These are phyloP conservation scores for Sula dactylatra DNA, from an alignment of 2,113 vertebrate species.

Conservation along the genomic window DNA sequence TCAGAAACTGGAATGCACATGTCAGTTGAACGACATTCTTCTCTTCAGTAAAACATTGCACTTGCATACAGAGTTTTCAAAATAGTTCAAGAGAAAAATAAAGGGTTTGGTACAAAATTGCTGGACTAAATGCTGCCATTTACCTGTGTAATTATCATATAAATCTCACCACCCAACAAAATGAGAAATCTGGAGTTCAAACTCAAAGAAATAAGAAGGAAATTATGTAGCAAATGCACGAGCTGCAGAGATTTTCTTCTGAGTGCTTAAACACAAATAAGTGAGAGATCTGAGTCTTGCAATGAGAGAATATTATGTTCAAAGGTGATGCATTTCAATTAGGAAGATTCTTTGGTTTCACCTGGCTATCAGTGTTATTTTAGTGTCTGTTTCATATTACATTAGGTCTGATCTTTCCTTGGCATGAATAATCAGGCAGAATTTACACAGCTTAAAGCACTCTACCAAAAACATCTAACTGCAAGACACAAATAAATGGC, in stretches of 20 bases:
- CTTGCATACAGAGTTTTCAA: background rate
- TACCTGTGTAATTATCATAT: background rate
- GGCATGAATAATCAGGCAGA: conserved; percentile 3
- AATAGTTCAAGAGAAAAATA: background rate
- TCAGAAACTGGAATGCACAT: background rate
- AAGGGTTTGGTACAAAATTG: background rate
- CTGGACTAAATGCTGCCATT: background rate
- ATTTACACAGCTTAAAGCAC: conserved; percentile 9
- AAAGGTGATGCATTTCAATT: background rate
- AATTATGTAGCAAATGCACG: background rate
- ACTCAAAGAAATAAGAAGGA: background rate
- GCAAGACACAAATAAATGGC: background rate
- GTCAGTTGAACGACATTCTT: background rate
- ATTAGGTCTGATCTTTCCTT: background rate
- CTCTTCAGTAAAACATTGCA: background rate
- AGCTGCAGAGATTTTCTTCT: background rate
- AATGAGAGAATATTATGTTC: background rate
- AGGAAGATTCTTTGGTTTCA: conserved; percentile 39
- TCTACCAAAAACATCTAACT: background rate
- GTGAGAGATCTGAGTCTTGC: background rate
- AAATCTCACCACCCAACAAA: background rate
- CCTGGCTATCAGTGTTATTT: background rate
- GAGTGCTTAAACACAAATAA: background rate
- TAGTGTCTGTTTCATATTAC: background rate
- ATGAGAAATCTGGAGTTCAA: background rate